Evolutionary conservation across 2,888 invertebrate genomes (phyloP).

Genomic region (Cataglyphis albicans): DNA sequence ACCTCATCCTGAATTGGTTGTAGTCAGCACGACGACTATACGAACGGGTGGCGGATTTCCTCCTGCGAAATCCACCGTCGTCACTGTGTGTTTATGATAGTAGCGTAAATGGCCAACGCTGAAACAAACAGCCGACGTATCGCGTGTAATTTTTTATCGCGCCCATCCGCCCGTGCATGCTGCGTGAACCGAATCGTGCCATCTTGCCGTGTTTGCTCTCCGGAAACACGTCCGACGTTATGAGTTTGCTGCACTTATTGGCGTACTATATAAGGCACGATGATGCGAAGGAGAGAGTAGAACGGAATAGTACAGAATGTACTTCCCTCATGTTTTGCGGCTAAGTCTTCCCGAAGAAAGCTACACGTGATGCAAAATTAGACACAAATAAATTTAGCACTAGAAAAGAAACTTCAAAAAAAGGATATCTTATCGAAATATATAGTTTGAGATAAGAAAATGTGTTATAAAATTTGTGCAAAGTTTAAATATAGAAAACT

Average conservation of each 20-base stretch:
- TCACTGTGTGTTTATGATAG: conserved; percentile 59
- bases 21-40: conserved; percentile 22
- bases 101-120: conserved; percentile 71
- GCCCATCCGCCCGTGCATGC: conserved; percentile 52
- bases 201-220: conserved; percentile 71
- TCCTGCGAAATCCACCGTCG: conserved; percentile 7
- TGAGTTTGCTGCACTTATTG: conserved; percentile 75
- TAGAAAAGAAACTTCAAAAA: not conserved
- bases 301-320: not conserved
- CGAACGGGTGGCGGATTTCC: conserved; percentile 43
- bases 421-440: not conserved
- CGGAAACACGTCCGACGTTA: conserved; percentile 66
- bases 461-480: not conserved
- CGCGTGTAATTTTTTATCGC: conserved; percentile 79
- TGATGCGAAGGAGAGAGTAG: not conserved
- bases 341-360: not conserved
- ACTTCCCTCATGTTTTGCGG: not conserved
- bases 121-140: conserved; percentile 75
- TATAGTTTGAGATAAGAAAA: not conserved
- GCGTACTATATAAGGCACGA: conserved; percentile 7
- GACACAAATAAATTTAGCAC: not conserved
- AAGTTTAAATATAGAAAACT: not conserved
- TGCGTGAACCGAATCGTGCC: conserved; percentile 57
- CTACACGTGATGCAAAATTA: conserved; percentile 13
- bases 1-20: conserved; percentile 24